Evolutionary conservation across 2,888 invertebrate species (phyloP).

Genomic region (Apodemia mormo): DNA sequence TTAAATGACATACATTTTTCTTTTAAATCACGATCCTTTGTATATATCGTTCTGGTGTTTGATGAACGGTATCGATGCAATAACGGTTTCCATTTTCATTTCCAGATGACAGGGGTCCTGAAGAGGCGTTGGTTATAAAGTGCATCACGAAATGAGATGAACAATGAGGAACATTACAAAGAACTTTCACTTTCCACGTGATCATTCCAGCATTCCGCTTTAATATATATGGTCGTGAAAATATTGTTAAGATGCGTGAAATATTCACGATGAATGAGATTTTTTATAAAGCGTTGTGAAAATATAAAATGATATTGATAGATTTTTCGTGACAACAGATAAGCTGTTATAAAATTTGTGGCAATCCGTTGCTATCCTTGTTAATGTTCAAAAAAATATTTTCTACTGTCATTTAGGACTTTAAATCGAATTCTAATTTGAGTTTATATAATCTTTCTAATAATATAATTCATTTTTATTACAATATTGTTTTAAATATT

Average conservation of each 20-base stretch:
- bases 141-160: conserved; percentile 69
- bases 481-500: neutral
- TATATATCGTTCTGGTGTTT: neutral
- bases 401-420: neutral
- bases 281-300: conserved; percentile 74
- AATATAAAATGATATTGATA: conserved; percentile 50
- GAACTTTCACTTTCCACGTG: conserved; percentile 60
- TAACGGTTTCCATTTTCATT: conserved; percentile 36
- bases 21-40: neutral
- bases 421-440: neutral
- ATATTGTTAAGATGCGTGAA: conserved; percentile 35
- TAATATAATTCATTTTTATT: neutral
- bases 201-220: conserved; percentile 41
- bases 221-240: conserved; percentile 40
- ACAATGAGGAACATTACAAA: conserved; percentile 47
- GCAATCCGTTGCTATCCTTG: conserved; percentile 6
- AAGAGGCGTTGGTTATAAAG: conserved; percentile 69
- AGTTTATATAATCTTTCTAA: neutral
- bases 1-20: neutral
- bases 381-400: neutral
- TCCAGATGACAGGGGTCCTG: conserved; percentile 78
- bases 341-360: conserved; percentile 40
- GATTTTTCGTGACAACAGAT: conserved; percentile 55
- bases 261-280: conserved; percentile 41
- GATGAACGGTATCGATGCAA: neutral